These are phyloP conservation scores for Unio pictorum DNA, from an alignment of 2,888 invertebrate species.

Conservation along the genomic window DNA sequence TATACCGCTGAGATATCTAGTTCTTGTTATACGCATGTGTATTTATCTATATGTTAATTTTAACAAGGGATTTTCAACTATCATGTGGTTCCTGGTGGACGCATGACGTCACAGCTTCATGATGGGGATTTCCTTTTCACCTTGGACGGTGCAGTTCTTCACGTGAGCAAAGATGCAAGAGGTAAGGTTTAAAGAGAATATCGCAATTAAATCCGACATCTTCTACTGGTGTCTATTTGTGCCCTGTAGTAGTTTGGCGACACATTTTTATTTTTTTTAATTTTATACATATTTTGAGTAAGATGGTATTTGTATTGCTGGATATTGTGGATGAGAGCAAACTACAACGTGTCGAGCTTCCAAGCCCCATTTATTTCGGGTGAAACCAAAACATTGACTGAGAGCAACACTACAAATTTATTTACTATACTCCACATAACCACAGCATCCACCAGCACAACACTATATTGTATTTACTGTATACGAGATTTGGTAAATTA, in stretches of 20 bases:
- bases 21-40: background rate
- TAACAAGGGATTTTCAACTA: slow-evolving; percentile 33
- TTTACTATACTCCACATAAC: too few relatives aligned
- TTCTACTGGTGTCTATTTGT: slow-evolving; percentile 3
- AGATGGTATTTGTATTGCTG: too few relatives aligned
- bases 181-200: slow-evolving; percentile 4
- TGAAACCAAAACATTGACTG: too few relatives aligned
- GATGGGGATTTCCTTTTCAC: slow-evolving; percentile 35
- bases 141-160: slow-evolving; percentile 26
- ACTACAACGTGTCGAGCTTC: too few relatives aligned
- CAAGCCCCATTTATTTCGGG: too few relatives aligned
- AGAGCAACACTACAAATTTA: too few relatives aligned
- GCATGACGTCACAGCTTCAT: slow-evolving; percentile 23
- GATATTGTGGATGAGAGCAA: too few relatives aligned
- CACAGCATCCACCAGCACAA: too few relatives aligned
- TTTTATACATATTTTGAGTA: too few relatives aligned
- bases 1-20: background rate
- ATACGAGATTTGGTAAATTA: too few relatives aligned
- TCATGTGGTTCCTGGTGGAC: slow-evolving; percentile 38
- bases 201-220: background rate
- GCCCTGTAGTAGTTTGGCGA: background rate
- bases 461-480: too few relatives aligned
- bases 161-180: slow-evolving; percentile 7
- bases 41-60: background rate
- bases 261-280: too few relatives aligned